These are phyloP conservation scores for Muntiacus reevesi DNA, from an alignment of 2,113 vertebrate species.

Conservation along the genomic window DNA sequence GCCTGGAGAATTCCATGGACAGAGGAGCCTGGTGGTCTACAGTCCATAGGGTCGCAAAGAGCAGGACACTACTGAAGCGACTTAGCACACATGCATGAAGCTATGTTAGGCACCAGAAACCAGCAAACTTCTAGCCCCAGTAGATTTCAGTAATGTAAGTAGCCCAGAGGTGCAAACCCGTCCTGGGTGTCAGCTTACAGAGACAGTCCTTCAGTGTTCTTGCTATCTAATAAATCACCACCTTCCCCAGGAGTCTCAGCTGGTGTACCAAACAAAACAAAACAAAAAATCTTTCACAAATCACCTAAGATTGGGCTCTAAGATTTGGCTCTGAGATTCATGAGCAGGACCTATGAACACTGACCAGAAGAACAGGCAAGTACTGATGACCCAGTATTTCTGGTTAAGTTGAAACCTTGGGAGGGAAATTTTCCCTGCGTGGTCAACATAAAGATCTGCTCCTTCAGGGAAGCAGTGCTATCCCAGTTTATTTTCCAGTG, in stretches of 20 bases:
- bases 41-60: background rate
- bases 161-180: background rate
- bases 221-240: slow-evolving; percentile 40
- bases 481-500: background rate
- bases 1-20: background rate
- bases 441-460: background rate
- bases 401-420: background rate
- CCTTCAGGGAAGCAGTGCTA: background rate
- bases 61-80: background rate
- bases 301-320: background rate
- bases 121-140: background rate
- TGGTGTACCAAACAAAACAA: background rate
- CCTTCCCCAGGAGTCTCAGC: background rate
- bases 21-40: background rate
- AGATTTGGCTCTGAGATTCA: background rate
- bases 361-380: background rate
- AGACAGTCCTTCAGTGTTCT: background rate
- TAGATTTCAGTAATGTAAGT: background rate
- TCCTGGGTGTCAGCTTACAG: background rate
- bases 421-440: background rate
- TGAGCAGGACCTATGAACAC: background rate
- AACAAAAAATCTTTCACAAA: background rate
- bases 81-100: background rate
- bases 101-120: background rate
- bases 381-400: background rate